Base-by-base conservation (phyloP, 2,113 vertebrate species). In the Gobio gobio region DNA sequence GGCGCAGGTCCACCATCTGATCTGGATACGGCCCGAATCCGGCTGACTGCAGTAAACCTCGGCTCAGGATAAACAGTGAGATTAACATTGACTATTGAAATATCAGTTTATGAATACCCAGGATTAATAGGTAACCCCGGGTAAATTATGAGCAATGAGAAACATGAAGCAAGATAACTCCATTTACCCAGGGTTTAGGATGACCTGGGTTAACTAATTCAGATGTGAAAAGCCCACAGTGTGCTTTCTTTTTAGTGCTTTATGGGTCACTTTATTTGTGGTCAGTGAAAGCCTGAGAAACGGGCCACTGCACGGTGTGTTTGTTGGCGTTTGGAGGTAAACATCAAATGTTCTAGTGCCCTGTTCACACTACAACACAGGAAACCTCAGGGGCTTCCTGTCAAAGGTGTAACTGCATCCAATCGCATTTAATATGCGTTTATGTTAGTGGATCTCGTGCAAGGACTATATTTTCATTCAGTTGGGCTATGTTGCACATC, bases 311-410 rank as follows among this genome's bases (percentile, higher is more conserved):
- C 16, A 58, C 2, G 2, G 61, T 83, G 33, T 33, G 26, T 84
- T 70, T 68, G 47, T 68, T 63, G 33, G 64, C 3, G 33, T 70
- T 70, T 59, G n/a, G 79, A 86, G 81, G 84, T 88, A 58, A 68
- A 70, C 80, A 77, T 85, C 87, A 82, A 49, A 80, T 78, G 24
- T 14, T 24, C 49, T 40, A 22, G 49, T 20, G 24, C 40, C 63
- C 66, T 85, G 83, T 78, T 83, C 63, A 72, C 75, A 82, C 82
- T 84, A 84, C 51, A 82, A 56, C 63, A 86, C 87, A 88, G 87
- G 87, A 88, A 88, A 88, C 87, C 87, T 84, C 82, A 85, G 77
- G 24, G 61, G 74, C 85, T 84, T 88, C 87, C 87, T 88, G 87
- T 88, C 63, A 86, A 86, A 86, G 29, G 54, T 86, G 63, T 73